Conservation (phyloP, 2,113 vertebrate genomes). For the Oncorhynchus masou region DNA sequence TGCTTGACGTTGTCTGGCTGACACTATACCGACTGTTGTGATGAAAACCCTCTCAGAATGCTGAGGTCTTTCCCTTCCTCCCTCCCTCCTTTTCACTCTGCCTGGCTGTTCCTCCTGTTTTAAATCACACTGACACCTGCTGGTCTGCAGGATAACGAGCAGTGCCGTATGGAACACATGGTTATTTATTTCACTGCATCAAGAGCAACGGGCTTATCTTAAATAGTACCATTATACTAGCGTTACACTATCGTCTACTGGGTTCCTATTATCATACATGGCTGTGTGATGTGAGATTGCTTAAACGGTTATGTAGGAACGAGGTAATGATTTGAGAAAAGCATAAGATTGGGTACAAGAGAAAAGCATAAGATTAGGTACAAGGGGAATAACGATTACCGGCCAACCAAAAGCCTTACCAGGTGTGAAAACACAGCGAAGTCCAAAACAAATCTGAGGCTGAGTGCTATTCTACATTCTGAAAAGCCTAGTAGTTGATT, state of each 20-base stretch:
- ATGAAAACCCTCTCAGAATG: not conserved
- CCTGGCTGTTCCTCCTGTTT: constrained; percentile 20
- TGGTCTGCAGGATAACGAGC: constrained; percentile 19
- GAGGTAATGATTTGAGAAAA: not conserved
- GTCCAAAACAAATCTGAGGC: no score
- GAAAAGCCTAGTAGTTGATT: not conserved
- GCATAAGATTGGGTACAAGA: constrained; percentile 40
- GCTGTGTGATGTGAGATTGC: not conserved
- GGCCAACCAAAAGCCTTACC: constrained; percentile 18
- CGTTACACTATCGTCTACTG: not conserved
- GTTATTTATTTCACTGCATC: constrained; percentile 21
- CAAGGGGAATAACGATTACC: constrained; percentile 6
- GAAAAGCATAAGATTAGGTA: constrained; percentile 38
- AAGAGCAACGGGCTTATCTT: not conserved
- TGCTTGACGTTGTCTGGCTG: constrained; percentile 69
- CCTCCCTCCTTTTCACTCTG: not conserved
- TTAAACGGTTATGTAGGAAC: not conserved
- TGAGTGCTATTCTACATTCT: no score
- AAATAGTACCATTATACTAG: not conserved
- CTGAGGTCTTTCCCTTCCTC: not conserved
- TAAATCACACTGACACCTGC: constrained; percentile 70
- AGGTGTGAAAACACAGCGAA: constrained; percentile 27
- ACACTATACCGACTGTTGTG: constrained; percentile 40
- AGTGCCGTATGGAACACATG: constrained; percentile 37
- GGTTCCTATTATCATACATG: not conserved